Conservation (phyloP, 2,888 invertebrate species). For the Boloria euphrosyne region DNA sequence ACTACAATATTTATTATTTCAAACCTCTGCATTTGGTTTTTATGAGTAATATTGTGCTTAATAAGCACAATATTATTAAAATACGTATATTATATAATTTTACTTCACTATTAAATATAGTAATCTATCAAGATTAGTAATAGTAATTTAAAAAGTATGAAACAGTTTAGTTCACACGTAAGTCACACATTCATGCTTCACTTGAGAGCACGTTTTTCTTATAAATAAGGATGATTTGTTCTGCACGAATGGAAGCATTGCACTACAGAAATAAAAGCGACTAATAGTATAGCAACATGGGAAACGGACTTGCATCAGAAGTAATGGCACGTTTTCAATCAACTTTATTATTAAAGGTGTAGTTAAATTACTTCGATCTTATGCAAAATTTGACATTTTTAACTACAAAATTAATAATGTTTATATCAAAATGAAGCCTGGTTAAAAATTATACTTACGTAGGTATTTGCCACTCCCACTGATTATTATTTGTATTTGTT, state of each 20-base stretch:
- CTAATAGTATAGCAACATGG: slow-evolving; percentile 17
- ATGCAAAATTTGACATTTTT: too few relatives aligned
- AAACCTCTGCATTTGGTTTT: too few relatives aligned
- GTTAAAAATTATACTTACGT: too few relatives aligned
- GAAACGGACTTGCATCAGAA: not conserved
- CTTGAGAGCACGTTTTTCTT: slow-evolving; percentile 48
- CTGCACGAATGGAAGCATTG: slow-evolving; percentile 49
- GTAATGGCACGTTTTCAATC: not conserved
- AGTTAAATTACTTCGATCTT: not conserved
- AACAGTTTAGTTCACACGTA: slow-evolving; percentile 18
- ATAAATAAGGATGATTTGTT: slow-evolving; percentile 54
- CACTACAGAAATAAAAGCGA: slow-evolving; percentile 22
- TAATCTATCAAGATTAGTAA: too few relatives aligned
- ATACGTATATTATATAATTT: too few relatives aligned
- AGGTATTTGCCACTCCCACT: too few relatives aligned
- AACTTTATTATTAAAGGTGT: not conserved
- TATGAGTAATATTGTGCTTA: too few relatives aligned
- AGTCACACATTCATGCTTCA: slow-evolving; percentile 47
- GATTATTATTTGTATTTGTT: too few relatives aligned
- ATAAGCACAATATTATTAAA: too few relatives aligned
- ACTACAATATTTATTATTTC: not conserved
- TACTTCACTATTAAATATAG: too few relatives aligned
- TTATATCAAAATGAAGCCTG: too few relatives aligned
- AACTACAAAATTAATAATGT: too few relatives aligned
- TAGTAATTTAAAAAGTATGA: slow-evolving; percentile 2